A percentile compares a stretch with the other conserved stretches of the same genome.
Evolutionary conservation across 2,113 vertebrate genomes (phyloP).

Genomic region (Labeo rohita): DNA sequence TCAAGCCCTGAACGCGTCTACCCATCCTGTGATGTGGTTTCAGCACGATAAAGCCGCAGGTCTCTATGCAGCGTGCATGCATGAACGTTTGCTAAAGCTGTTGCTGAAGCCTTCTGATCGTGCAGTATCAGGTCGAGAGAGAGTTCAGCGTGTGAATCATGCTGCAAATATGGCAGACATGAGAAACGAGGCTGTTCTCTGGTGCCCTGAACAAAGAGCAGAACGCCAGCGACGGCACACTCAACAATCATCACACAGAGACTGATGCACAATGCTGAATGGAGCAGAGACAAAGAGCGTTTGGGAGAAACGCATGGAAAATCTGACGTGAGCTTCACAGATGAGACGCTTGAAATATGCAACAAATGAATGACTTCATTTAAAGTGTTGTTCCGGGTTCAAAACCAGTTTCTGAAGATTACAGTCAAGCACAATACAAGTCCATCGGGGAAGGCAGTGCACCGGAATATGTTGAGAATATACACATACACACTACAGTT

Average conservation of each 20-base stretch:
- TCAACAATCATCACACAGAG: slow-evolving; percentile 63
- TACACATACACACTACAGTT: too few relatives aligned
- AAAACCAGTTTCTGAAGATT: not conserved
- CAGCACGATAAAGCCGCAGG: not conserved
- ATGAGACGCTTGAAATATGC: not conserved
- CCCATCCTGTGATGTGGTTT: not conserved
- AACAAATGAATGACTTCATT: slow-evolving; percentile 8
- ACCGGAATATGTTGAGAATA: too few relatives aligned
- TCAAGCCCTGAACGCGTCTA: not conserved
- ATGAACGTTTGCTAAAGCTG: not conserved
- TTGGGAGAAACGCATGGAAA: slow-evolving; percentile 61
- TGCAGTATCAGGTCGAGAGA: not conserved
- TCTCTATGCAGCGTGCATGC: not conserved
- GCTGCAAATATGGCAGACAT: not conserved
- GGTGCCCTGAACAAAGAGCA: slow-evolving; percentile 48
- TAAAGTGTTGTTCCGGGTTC: not conserved
- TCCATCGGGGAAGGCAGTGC: too few relatives aligned
- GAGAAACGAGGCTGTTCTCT: not conserved
- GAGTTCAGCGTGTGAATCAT: not conserved
- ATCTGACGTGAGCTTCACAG: slow-evolving; percentile 62
- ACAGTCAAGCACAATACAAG: not conserved
- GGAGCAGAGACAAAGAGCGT: slow-evolving; percentile 60
- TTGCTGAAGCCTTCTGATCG: not conserved
- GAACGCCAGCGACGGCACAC: slow-evolving; percentile 59
- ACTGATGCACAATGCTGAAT: slow-evolving; percentile 62